These are phyloP conservation scores for Echinops telfairi DNA, from an alignment of 2,113 vertebrate genomes.

Conservation along the genomic window DNA sequence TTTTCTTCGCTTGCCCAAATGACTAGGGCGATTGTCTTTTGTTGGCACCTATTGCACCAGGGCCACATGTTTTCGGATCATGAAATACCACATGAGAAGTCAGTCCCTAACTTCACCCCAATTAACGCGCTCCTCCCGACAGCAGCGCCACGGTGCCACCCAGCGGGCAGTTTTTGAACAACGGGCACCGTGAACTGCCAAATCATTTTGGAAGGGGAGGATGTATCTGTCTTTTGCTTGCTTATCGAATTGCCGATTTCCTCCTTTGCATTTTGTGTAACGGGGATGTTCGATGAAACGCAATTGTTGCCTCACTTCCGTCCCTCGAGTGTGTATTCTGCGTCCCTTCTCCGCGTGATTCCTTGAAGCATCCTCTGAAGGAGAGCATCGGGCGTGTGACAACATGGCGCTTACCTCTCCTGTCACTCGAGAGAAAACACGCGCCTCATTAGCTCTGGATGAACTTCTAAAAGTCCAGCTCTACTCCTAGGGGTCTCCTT, in stretches of 20 bases:
- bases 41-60: constrained; percentile 28
- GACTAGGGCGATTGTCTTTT: constrained; percentile 66
- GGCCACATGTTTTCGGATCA: constrained; percentile 63
- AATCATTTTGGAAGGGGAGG: neutral
- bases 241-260: neutral
- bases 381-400: neutral
- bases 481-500: neutral
- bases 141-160: constrained; percentile 74
- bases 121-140: constrained; percentile 20
- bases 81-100: constrained; percentile 51
- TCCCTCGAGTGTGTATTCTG: constrained; percentile 7
- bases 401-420: neutral
- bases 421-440: constrained; percentile 11
- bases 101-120: constrained; percentile 11
- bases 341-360: constrained; percentile 16
- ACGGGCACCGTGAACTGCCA: neutral
- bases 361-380: constrained; percentile 34
- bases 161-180: constrained; percentile 70
- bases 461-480: constrained; percentile 17
- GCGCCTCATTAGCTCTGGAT: neutral
- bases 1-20: constrained; percentile 43
- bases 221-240: neutral
- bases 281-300: neutral
- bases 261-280: neutral
- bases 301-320: neutral